Evolutionary conservation across 2,797 vertebrate genomes (phyloP), one percentile per base, ranked within the genome.

Genomic region (Gadopsis marmoratus): DNA sequence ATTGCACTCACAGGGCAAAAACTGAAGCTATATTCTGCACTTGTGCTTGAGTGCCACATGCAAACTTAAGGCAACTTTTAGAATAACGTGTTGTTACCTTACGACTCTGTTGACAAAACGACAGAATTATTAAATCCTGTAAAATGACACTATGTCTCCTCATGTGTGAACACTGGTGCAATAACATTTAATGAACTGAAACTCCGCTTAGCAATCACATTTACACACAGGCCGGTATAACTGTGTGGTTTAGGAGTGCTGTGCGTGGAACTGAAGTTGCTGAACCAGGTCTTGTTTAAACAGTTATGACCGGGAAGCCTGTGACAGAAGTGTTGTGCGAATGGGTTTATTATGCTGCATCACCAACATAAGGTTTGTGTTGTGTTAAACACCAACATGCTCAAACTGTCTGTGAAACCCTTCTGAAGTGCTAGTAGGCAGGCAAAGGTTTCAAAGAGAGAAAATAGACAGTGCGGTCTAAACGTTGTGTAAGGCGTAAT

Each of bases 211-310:
- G 39, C 33, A 47, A 48, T 37, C 23, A 29, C 33, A 33, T 31
- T 29, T 31, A 39, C 8, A n/a, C 11, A 48, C 6, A 51, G 31
- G 14, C 13, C 1, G 19, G 45, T 43, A n/a, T 41, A 43, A 53
- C 3, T 45, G 12, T 47, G n/a, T 21, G 23, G 12, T 23, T 61
- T 45, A 35, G 21, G 10, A 4, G 29, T 45, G 33, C 17, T 19
- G 16, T 37, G 48, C 12, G 21, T 37, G 6, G 1, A 29, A 35
- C 41, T 7, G 26, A 67, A 48, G 50, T 31, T 63, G 17, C 39
- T 33, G 9, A 56, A 47, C 58, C 31, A 68, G 56, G 19, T 23
- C 33, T 35, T 60, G 17, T 67, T 68, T 23, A 39, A 54, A 69
- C 21, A 43, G 33, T 41, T 56, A n/a, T 2, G 7, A 16, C 14